Evolutionary conservation across 2,113 vertebrate genomes (phyloP), one percentile per base, ranked within the genome.

Genomic region (Seriola aureovittata): DNA sequence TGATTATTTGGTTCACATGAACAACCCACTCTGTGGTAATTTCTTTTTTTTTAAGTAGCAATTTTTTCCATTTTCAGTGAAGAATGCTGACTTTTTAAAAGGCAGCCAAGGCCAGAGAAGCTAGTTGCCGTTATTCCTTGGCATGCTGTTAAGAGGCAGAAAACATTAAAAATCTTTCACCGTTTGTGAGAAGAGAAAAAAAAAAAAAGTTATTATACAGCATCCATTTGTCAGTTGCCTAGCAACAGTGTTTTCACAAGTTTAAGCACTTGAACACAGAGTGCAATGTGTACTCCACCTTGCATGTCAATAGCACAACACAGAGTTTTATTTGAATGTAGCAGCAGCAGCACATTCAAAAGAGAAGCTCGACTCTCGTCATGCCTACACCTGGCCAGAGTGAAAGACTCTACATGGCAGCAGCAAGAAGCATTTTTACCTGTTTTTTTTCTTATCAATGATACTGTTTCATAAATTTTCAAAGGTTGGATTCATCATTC

Each of bases 221-320:
- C 23, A 78, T 57, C 25, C 19, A 65, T 71, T 62, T 60, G 55
- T 64, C 62, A 75, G 87, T 90, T 90, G 65, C 90, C 68, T 79
- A 71, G 89, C 86, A 89, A 87, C 89, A 52, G 44, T 80, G 72
- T 74, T 75, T 58, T 62, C 21, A 54, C 65, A 84, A 58, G 66
- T 79, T 83, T 65, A 66, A 63, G 19, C 25, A 66, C 78, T 73
- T 71, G 58, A 67, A 69, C 54, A 19, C 46, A 57, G 58, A 71
- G 71, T 34, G 40, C 64, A 78, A 10, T 19, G 9, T 79, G 42
- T 62, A 21, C 38, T 57, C 42, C 19, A 29, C 54, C 50, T 55
- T 21, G 12, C 48, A 73, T 71, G 77, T 74, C 78, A 82, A 70
- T 81, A 63, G 71, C 32, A 75, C 23, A 70, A 71, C 3, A 32